These are phyloP conservation scores for Psittacula echo DNA, from an alignment of 2,797 vertebrate species.

Conservation along the genomic window DNA sequence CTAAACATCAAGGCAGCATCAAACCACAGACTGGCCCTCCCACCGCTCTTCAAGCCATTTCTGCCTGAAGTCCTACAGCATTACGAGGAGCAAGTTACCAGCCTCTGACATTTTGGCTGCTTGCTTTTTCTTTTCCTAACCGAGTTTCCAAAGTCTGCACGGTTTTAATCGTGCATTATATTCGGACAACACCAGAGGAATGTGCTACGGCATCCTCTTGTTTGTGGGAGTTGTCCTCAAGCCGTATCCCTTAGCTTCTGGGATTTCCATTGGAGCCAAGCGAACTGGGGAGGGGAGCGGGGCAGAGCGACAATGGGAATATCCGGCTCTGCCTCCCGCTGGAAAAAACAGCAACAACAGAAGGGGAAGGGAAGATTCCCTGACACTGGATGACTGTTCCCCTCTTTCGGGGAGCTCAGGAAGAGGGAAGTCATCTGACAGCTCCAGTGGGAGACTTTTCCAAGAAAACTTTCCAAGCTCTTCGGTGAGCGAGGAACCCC, in stretches of 20 bases:
- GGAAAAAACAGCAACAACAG: background rate
- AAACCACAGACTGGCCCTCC: background rate
- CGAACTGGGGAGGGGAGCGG: background rate
- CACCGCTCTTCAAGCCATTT: background rate
- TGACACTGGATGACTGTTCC: background rate
- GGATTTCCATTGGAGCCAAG: background rate
- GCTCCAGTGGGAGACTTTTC: background rate
- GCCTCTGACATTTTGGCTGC: background rate
- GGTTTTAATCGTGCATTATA: background rate
- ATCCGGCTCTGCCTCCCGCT: constrained; percentile 32
- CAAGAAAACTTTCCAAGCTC: background rate
- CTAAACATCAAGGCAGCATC: background rate
- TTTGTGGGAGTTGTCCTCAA: background rate
- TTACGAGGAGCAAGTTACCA: background rate
- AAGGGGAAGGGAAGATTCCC: background rate
- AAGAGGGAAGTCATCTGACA: background rate
- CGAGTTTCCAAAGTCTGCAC: background rate
- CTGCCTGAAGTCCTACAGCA: background rate
- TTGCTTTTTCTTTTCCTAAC: background rate
- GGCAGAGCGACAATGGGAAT: background rate
- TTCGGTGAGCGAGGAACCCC: background rate
- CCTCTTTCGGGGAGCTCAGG: background rate
- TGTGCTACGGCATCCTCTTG: background rate
- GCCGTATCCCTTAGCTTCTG: background rate
- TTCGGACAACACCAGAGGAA: background rate